These are phyloP conservation scores for Mustelus asterias DNA, from an alignment of 2,113 vertebrate genomes.

Conservation along the genomic window DNA sequence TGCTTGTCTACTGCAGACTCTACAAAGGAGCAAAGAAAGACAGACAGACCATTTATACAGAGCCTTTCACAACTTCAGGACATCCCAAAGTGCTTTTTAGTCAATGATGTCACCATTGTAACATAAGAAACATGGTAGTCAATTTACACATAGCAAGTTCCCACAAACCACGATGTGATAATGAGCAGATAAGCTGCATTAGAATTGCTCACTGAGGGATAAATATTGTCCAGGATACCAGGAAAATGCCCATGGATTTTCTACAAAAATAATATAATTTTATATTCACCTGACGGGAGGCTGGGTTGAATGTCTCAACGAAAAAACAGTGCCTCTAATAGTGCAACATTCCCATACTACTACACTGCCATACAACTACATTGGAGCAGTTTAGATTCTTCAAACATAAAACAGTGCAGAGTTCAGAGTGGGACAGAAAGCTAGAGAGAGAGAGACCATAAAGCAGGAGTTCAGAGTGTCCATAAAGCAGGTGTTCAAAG, in stretches of 20 bases:
- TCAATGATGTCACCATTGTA: background rate
- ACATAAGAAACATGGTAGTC: background rate
- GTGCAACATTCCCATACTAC: too few relatives aligned
- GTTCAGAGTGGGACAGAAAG: too few relatives aligned
- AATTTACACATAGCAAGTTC: background rate
- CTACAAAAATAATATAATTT: background rate
- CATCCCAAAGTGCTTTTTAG: background rate
- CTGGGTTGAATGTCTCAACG: background rate
- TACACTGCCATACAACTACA: too few relatives aligned
- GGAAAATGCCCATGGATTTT: background rate
- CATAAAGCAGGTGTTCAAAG: too few relatives aligned
- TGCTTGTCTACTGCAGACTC: slow-evolving; percentile 93
- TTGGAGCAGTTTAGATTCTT: too few relatives aligned
- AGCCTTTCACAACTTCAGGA: background rate
- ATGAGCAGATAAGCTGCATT: background rate
- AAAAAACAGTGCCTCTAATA: too few relatives aligned
- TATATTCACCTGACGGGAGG: background rate
- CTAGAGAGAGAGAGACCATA: too few relatives aligned
- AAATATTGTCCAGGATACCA: background rate
- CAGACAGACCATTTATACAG: background rate
- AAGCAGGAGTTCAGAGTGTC: too few relatives aligned
- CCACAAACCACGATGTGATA: background rate
- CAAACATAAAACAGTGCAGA: too few relatives aligned
- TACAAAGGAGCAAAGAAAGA: slow-evolving; percentile 50
- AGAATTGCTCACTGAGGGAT: background rate